A percentile compares a stretch with the other conserved stretches of the same genome.
Conservation (phyloP, 2,888 invertebrate species). For the Prosopocoilus inquinatus region DNA sequence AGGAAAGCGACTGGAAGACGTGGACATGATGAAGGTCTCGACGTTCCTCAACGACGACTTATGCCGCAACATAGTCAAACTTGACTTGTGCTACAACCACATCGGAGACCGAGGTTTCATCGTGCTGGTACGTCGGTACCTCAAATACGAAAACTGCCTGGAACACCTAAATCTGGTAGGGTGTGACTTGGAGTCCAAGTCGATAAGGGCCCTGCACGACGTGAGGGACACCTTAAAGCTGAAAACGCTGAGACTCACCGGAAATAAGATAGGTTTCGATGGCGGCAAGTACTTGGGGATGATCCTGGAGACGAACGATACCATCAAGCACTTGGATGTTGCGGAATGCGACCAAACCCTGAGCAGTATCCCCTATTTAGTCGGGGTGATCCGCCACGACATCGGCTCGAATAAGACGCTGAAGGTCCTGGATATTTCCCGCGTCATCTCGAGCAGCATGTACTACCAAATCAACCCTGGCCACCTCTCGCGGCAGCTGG, state of each 20-base stretch:
- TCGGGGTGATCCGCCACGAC: slow-evolving; percentile 35
- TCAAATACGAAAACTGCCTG: slow-evolving; percentile 52
- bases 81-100: slow-evolving; percentile 59
- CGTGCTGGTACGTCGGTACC: slow-evolving; percentile 49
- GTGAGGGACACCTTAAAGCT: slow-evolving; percentile 46
- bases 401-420: slow-evolving; percentile 36
- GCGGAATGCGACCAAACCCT: slow-evolving; percentile 59
- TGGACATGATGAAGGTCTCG: slow-evolving; percentile 55
- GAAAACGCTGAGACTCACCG: slow-evolving; percentile 56
- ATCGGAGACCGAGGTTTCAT: slow-evolving; percentile 56
- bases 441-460: slow-evolving; percentile 38
- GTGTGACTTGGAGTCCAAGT: slow-evolving; percentile 54
- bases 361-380: slow-evolving; percentile 50
- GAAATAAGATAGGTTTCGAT: slow-evolving; percentile 58
- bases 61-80: slow-evolving; percentile 52
- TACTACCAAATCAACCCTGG: slow-evolving; percentile 36
- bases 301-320: slow-evolving; percentile 52
- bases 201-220: slow-evolving; percentile 43
- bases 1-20: slow-evolving; percentile 51
- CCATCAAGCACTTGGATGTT: slow-evolving; percentile 55
- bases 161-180: slow-evolving; percentile 58
- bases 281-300: slow-evolving; percentile 56
- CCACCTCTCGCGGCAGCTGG: slow-evolving; percentile 41
- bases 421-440: slow-evolving; percentile 42
- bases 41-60: slow-evolving; percentile 50